Evolutionary conservation across 2,888 invertebrate genomes (phyloP).

Genomic region (Cryptosula pallasiana): DNA sequence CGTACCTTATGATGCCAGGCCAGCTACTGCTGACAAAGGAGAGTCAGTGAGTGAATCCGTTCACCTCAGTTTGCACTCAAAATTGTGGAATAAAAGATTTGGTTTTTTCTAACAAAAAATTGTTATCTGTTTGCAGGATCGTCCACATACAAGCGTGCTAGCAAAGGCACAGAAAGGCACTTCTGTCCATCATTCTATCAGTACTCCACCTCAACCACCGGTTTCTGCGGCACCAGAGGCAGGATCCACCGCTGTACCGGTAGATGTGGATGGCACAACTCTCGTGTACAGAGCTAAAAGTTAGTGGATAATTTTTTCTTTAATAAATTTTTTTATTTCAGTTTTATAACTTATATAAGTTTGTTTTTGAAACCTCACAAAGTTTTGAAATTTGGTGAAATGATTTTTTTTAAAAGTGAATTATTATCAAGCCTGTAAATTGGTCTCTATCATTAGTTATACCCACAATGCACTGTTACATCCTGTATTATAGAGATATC

Average conservation of each 20-base stretch:
- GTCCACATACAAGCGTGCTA: conserved; percentile 11
- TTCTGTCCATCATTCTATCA: not conserved
- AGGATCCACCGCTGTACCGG: not conserved
- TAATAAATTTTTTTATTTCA: not conserved
- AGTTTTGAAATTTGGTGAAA: not conserved
- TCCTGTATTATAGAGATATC: conserved; percentile 31
- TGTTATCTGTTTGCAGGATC: not conserved
- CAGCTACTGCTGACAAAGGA: conserved; percentile 45
- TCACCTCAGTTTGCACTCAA: no score
- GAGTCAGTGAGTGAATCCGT: no score
- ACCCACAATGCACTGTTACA: no score
- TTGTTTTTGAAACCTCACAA: not conserved
- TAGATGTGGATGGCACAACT: conserved; percentile 1
- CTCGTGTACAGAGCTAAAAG: conserved; percentile 1
- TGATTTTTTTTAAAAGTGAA: not conserved
- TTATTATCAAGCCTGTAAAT: not conserved
- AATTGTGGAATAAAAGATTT: no score
- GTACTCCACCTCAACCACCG: not conserved
- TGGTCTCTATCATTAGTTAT: not conserved
- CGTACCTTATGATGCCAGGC: conserved; percentile 39
- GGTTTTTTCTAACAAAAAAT: no score
- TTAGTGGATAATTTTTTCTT: not conserved
- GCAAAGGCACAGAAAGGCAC: conserved; percentile 16
- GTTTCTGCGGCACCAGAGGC: not conserved
- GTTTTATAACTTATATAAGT: not conserved